Percentiles rank a stretch among this genome's conserved stretches.
phyloP scores from a whole-genome alignment of 1,140 invertebrate species.

The Mizuhopecten yessoensis region DNA sequence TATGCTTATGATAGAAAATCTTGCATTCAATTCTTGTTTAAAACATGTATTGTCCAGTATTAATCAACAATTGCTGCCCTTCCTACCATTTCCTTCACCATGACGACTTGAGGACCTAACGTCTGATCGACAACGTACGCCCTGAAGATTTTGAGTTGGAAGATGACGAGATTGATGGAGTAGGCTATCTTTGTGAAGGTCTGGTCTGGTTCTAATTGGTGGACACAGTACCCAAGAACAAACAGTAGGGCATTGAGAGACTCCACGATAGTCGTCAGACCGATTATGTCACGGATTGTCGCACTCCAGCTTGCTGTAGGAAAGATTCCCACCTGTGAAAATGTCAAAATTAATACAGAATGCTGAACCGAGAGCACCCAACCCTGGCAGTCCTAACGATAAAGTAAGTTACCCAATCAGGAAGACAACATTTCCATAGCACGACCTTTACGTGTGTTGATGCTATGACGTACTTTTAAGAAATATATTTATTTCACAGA shows the following conservation, averaged over 20 bases:
- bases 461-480: too few relatives aligned
- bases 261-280: background rate
- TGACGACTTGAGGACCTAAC: background rate
- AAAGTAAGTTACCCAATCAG: too few relatives aligned
- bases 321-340: background rate
- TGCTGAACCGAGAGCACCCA: too few relatives aligned
- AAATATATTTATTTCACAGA: too few relatives aligned
- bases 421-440: too few relatives aligned
- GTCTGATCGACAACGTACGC: background rate
- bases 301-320: background rate
- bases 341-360: too few relatives aligned
- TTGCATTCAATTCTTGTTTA: too few relatives aligned
- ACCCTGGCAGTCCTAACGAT: too few relatives aligned
- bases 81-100: background rate
- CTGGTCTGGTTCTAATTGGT: background rate
- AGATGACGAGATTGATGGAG: background rate
- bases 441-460: too few relatives aligned
- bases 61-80: too few relatives aligned
- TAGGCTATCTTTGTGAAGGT: conserved; percentile 24
- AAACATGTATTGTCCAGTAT: too few relatives aligned
- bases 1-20: too few relatives aligned
- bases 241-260: background rate
- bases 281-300: background rate
- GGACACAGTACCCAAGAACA: background rate
- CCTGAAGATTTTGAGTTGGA: background rate